Evolutionary conservation across 2,888 invertebrate genomes (phyloP), one percentile per base, ranked within the genome.

Genomic region (Lasiommata megera): DNA sequence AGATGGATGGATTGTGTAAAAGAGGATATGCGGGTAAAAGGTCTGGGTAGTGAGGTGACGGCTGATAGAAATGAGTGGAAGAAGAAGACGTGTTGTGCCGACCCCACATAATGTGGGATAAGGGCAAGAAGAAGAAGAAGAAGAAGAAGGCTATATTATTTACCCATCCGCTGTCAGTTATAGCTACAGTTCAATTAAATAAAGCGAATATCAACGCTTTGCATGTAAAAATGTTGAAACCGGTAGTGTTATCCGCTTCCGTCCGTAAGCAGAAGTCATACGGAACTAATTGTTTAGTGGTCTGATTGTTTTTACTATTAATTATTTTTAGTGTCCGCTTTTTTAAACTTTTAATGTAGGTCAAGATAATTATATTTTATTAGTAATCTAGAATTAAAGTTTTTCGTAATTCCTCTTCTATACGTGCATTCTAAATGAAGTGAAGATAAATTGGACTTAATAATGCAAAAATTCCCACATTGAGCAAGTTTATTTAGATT

Each of bases 281-380:
- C 59, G 62, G 62, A 62, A 62, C 51, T 54, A 56, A 46, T 46
- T 46, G 31, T 46, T 31, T 46, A 43, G 29, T 46, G 46, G 9
- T 31, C 11, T 6, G n/a, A 29, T 44, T 46, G 46, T 31, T 46
- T 46, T 31, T 31, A 11, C 12, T 46, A 46, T 31, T 46, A 14
- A 9, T 31, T 14, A 8, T 7, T 11, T 28, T 43, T 37, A 29
- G 28, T 31, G 29, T 31, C n/a, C 1, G 14, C 16, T 16, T 44
- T 6, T 14, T 29, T 29, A 16, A 14, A 12, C 1, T 29, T 28
- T 17, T 12, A 43, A 46, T 29, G 46, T 46, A 46, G 12, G 44
- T 44, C 44, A 44, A 28, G 28, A 9, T 44, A 12, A 14, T 43
- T 11, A 16, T 44, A 16, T 14, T 29, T 5, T 14, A 12, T 14